phyloP scores from a whole-genome alignment of 2,797 vertebrate species.

The Cynodonichthys magdalenae region DNA sequence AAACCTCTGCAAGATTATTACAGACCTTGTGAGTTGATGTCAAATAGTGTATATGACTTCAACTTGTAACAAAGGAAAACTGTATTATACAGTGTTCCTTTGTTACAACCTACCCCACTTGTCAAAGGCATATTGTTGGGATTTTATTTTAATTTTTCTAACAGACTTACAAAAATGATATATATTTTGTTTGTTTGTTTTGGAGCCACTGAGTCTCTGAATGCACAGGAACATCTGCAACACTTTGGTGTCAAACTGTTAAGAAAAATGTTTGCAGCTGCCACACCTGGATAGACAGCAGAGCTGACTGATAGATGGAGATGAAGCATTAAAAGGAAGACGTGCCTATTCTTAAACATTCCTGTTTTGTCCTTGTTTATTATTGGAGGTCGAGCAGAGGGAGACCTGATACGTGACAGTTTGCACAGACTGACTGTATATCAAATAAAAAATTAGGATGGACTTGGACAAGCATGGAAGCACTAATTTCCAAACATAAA shows the following conservation, averaged over 20 bases:
- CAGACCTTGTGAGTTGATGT: too few relatives aligned
- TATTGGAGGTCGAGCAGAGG: slow-evolving; percentile 22
- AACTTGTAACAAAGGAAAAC: too few relatives aligned
- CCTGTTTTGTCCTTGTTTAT: slow-evolving; percentile 9
- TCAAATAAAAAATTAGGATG: slow-evolving; percentile 5
- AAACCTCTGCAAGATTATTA: too few relatives aligned
- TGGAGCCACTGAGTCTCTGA: not conserved
- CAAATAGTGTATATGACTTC: too few relatives aligned
- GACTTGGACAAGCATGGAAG: slow-evolving; percentile 6
- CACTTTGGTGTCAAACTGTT: not conserved
- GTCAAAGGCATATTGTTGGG: too few relatives aligned
- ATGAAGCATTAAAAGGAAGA: slow-evolving; percentile 8
- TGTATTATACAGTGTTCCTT: too few relatives aligned
- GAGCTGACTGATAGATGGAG: not conserved
- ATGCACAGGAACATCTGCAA: not conserved
- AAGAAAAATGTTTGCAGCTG: slow-evolving; percentile 7
- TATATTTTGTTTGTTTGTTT: not conserved
- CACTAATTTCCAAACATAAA: not conserved
- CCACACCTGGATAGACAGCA: slow-evolving; percentile 12
- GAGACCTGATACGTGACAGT: slow-evolving; percentile 13
- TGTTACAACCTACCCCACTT: too few relatives aligned
- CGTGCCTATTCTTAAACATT: slow-evolving; percentile 2
- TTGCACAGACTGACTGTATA: not conserved
- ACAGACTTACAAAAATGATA: not conserved
- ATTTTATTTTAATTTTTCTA: not conserved